Evolutionary conservation across 2,888 invertebrate genomes (phyloP).

Genomic region (Aphidius colemani): DNA sequence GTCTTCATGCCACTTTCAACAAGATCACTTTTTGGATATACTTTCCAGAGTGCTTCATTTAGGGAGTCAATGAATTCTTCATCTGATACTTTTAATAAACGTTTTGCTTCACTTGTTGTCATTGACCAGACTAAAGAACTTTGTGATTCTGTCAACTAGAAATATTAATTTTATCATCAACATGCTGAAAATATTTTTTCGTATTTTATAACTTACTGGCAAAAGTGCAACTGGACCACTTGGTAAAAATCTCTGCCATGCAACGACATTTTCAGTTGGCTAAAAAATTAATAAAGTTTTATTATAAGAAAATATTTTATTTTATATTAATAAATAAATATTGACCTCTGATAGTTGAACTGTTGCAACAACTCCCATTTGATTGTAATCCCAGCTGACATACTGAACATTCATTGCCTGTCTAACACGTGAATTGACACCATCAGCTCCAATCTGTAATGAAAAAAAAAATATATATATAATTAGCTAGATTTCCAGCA

Average conservation of each 20-base stretch:
- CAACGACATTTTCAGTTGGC: constrained; percentile 79
- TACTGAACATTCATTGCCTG: constrained; percentile 81
- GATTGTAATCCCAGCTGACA: constrained; percentile 82
- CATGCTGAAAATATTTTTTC: not conserved
- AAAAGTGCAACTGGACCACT: constrained; percentile 91
- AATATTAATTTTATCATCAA: constrained; percentile 17
- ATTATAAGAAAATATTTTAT: not conserved
- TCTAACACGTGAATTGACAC: constrained; percentile 86
- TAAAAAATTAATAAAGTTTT: constrained; percentile 53
- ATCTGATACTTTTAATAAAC: constrained; percentile 71
- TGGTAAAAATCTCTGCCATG: constrained; percentile 96
- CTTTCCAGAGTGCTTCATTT: constrained; percentile 82
- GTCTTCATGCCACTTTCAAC: constrained; percentile 66
- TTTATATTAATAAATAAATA: constrained; percentile 3
- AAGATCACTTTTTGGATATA: constrained; percentile 63
- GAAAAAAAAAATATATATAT: not conserved
- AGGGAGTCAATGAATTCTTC: constrained; percentile 86
- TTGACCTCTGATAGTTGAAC: constrained; percentile 78
- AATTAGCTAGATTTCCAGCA: too few species aligned
- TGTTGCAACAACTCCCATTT: constrained; percentile 92
- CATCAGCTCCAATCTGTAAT: constrained; percentile 90
- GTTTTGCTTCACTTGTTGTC: constrained; percentile 73
- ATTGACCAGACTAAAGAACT: constrained; percentile 97
- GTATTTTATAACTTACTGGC: constrained; percentile 65
- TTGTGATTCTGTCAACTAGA: constrained; percentile 69